Base-by-base conservation (phyloP, 2,888 invertebrate species). In the Drosophila infuscata region DNA sequence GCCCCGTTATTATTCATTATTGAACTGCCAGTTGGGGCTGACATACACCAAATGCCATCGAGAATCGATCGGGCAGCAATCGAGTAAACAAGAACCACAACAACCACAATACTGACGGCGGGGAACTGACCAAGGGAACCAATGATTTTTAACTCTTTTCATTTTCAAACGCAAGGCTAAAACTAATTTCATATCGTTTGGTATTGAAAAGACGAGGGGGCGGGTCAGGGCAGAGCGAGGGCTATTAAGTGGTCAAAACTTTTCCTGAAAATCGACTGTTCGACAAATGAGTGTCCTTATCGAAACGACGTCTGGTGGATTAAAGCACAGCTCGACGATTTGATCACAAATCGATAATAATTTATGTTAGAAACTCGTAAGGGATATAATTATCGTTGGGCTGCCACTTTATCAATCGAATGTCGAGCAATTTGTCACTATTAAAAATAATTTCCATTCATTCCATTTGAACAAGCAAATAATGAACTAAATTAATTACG, bases 121-220 rank as follows among this genome's bases (percentile, higher is more conserved):
- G 48, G 46, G 5, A 60, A 56, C 41, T 17, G 83, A 76, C 59
- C 75, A 66, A 53, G n/a, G n/a, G 12, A 17, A 54, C 6, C 7
- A 56, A 29, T 74, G 81, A 65, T 67, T 79, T 78, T 77, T 71
- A 70, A 74, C 53, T 70, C 69, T 63, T 78, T 82, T 66, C 70
- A 73, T 79, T 83, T 87, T 76, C 74, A 72, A 89, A 59, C 69
- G 63, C 77, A 81, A 89, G 84, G 87, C 84, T 81, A 83, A 81
- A 89, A 85, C 82, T 89, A 89, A 85, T 89, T 87, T 83, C 74
- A 73, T 76, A 89, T 89, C 84, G 87, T 85, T 87, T 89, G 89
- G 87, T 77, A 81, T 76, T 83, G 82, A 74, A 38, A 59, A 41
- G 36, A 12, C 5, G n/a, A 38, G 15, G 1, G 15, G 3, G 25